Base-by-base conservation (phyloP, 23 tunicate genomes). In the Halocynthia aurantium region DNA sequence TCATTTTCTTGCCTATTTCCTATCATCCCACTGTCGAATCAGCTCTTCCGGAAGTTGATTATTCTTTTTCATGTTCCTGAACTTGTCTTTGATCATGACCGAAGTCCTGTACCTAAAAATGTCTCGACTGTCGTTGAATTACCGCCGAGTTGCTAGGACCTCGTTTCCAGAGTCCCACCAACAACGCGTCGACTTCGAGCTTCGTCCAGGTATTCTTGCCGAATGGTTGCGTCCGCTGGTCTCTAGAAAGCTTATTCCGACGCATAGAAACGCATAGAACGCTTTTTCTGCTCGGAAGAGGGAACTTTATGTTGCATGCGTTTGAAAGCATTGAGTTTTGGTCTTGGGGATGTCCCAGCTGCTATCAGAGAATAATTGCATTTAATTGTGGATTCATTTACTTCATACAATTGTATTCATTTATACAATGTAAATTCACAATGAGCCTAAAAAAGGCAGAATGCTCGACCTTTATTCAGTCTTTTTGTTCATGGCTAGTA, bases 51-150 rank as follows among this genome's bases (percentile, higher is more conserved):
- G 87, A 51, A 83, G 50, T 22, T 62, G 63, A 8, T 65, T 53
- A 6, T 68, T 76, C 67, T 54, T 75, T 6, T 67, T 7, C 76
- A 83, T 75, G 52, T 64, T 83, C 50, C 87, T 71, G 73, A 31
- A 86, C 70, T 91, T 91, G 53, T 91, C 97, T 61, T 91, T 91
- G 11, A 91, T 66, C 91, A 78, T 82, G 22, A 85, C 82, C 6
- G 91, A 57, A 73, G 73, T 91, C 31, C 97, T 76, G 69, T 81
- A 67, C 9, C 66, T 22, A 60, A 91, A 91, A 18, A 65, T 65
- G 20, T 65, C 90, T 6, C 71, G 19, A 8, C 78, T 64, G n/a
- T 74, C 78, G 69, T 77, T 80, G 84, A 13, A 91, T 91, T 77
- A 72, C 72, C 19, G 86, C 74, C 97, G 93, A 91, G 21, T 86